Evolutionary conservation across 2,797 vertebrate genomes (phyloP).

Genomic region (Zenarchopterus dispar): DNA sequence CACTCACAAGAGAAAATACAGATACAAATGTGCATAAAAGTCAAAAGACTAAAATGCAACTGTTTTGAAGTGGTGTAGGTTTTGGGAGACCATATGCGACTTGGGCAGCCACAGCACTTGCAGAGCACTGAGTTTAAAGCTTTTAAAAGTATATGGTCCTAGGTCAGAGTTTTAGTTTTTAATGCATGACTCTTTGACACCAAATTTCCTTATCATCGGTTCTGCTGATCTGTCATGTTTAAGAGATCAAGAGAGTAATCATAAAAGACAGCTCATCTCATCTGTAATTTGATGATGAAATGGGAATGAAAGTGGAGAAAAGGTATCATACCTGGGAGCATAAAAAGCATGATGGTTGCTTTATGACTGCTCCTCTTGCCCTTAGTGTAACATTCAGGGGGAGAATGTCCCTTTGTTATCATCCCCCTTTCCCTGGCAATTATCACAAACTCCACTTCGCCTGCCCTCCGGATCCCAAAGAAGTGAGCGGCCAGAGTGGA

Average conservation of each 20-base stretch:
- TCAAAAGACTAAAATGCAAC: too few relatives aligned
- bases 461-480: constrained; percentile 83
- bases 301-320: constrained; percentile 58
- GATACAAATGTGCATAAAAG: too few relatives aligned
- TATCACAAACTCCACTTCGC: constrained; percentile 85
- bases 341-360: constrained; percentile 66
- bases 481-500: constrained; percentile 79
- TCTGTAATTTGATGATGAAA: constrained; percentile 82
- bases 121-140: background rate
- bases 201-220: constrained; percentile 29
- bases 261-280: constrained; percentile 68
- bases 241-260: constrained; percentile 71
- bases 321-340: constrained; percentile 72
- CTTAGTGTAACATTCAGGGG: constrained; percentile 85
- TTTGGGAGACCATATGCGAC: background rate
- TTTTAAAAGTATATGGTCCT: constrained; percentile 22
- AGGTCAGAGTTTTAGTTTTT: constrained; percentile 56
- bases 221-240: constrained; percentile 47
- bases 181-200: constrained; percentile 47
- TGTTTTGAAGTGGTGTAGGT: background rate
- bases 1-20: too few relatives aligned
- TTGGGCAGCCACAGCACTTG: constrained; percentile 8
- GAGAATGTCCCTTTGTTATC: constrained; percentile 85
- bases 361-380: constrained; percentile 79
- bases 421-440: constrained; percentile 80